These are phyloP conservation scores for Rhimphoctona megacephalus DNA, from an alignment of 2,888 invertebrate species.

Conservation along the genomic window DNA sequence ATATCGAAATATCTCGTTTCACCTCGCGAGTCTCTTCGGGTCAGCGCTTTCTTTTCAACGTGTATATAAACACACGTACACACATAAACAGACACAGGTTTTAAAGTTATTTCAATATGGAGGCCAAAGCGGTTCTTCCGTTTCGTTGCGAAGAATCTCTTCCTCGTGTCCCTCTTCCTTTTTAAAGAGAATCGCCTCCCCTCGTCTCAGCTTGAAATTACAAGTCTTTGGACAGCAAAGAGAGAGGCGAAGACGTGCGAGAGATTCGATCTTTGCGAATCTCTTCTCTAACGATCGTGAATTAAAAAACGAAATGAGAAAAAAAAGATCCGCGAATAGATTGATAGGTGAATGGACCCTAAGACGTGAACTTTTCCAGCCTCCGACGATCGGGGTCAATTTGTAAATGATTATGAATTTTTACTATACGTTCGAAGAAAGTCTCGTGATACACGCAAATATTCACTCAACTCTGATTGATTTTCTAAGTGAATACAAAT, in stretches of 20 bases:
- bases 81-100: slow-evolving; percentile 15
- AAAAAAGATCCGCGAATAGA: slow-evolving; percentile 7
- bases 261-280: slow-evolving; percentile 35
- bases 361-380: slow-evolving; percentile 20
- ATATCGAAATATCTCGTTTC: slow-evolving; percentile 57
- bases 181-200: background rate
- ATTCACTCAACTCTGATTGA: slow-evolving; percentile 43
- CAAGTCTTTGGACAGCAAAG: slow-evolving; percentile 31
- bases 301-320: background rate
- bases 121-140: slow-evolving; percentile 64
- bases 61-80: slow-evolving; percentile 18
- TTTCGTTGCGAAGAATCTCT: slow-evolving; percentile 55
- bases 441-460: slow-evolving; percentile 14
- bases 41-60: slow-evolving; percentile 70
- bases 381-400: slow-evolving; percentile 60
- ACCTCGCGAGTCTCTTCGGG: slow-evolving; percentile 66
- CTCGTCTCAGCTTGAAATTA: slow-evolving; percentile 37
- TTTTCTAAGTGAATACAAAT: slow-evolving; percentile 27
- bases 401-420: slow-evolving; percentile 61
- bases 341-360: slow-evolving; percentile 60
- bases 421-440: slow-evolving; percentile 29
- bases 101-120: slow-evolving; percentile 26
- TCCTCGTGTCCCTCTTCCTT: slow-evolving; percentile 48
- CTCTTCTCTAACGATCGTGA: slow-evolving; percentile 41
- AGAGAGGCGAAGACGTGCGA: slow-evolving; percentile 23